Evolutionary conservation across 53 echinoderm and acorn worm genomes (phyloP), one percentile per base, ranked within the genome.

Genomic region (Temnopleurus reevesii): DNA sequence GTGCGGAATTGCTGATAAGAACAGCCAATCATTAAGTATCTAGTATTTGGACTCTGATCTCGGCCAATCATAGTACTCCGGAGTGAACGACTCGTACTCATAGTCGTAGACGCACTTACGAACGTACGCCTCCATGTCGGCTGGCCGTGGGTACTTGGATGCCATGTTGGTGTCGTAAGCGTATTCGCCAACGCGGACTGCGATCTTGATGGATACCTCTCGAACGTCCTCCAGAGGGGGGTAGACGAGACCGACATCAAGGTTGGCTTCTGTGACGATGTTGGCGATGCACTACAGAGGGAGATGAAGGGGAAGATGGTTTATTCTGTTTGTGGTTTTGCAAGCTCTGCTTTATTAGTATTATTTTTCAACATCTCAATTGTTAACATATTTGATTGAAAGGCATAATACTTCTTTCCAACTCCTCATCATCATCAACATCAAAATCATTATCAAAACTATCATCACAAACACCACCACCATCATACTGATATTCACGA

Each of bases 161-260:
- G 95, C 94, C 15, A 92, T 47, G 38, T 90, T 86, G 6, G 71
- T 89, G 38, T 91, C 66, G 89, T 93, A 98, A 0, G 94, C 99
- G 84, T 98, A 93, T 86, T 96, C 89, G 0, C 91, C 95, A 4
- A 91, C 92, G 38, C 83, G 89, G 12, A 91, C 84, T 9, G 99
- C 99, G 46, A 98, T 91, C 90, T 94, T 89, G 59, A 98, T 79
- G 77, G 99, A 98, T 33, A 98, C 95, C 51, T 94, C 93, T 1
- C 99, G 89, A 2, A 98, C 93, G 36, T 95, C 90, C 24, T 94
- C 61, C 13, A 98, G 87, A 13, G 99, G 99, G 25, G 99, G 99
- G 84, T 98, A 98, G 83, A 98, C 94, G 1, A 95, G 91, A 12
- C 99, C 99, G 83, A 96, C 99, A 26, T 90, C 76, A 5, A 98